Conservation (phyloP, 2,797 vertebrate species). For the Rhincodon typus region DNA sequence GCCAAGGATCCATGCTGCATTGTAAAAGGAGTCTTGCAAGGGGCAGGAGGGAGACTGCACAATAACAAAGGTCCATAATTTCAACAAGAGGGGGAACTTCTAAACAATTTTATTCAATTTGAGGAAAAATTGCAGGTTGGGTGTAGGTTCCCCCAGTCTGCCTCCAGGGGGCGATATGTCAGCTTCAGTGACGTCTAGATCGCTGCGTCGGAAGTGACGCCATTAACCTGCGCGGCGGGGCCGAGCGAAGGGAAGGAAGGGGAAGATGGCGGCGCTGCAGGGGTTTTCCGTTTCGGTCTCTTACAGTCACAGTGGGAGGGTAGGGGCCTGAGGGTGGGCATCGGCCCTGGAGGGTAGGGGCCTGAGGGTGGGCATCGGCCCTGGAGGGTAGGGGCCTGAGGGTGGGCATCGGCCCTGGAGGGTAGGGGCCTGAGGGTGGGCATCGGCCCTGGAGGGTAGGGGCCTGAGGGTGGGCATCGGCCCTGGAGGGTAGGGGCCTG, state of each 20-base stretch:
- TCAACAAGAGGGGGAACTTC: background rate
- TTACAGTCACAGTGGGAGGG: background rate
- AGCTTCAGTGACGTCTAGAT: background rate
- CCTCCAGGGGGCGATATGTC: background rate
- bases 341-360: too few species aligned
- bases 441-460: too few species aligned
- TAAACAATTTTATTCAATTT: background rate
- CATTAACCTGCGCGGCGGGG: background rate
- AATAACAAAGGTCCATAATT: background rate
- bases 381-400: background rate
- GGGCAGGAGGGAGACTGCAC: too few species aligned
- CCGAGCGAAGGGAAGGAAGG: background rate
- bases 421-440: background rate
- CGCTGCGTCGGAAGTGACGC: background rate
- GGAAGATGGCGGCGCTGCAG: constrained; percentile 23
- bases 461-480: too few species aligned
- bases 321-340: too few species aligned
- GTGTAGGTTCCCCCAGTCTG: background rate
- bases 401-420: too few species aligned
- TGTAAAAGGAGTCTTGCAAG: too few species aligned
- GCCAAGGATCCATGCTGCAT: too few species aligned
- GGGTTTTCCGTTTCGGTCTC: background rate
- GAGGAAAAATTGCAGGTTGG: background rate
- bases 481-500: too few species aligned
- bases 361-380: too few species aligned